Base-by-base conservation (phyloP, 1,140 invertebrate genomes). In the Phymastichus coffea region DNA sequence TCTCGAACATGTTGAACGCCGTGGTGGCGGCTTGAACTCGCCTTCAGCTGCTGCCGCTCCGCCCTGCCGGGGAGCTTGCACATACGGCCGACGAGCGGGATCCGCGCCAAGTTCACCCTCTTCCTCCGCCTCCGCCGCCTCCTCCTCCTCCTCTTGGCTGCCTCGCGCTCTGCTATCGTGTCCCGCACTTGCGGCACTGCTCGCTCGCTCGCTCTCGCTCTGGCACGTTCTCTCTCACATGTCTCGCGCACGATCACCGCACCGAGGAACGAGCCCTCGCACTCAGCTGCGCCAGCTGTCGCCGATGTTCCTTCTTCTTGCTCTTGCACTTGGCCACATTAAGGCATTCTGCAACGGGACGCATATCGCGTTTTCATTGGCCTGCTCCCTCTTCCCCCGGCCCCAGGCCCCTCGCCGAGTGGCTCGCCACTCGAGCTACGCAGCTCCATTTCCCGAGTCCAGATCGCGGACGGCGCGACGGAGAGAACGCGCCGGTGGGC, bases 1-100 rank as follows among this genome's bases (percentile, higher is more conserved):
- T 90, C 81, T 91, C 88, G 83, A 90, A 91, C 89, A 91, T 91
- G 80, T 88, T 89, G 81, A 84, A 81, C 73, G 81, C 82, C 81
- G 77, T 77, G 71, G 68, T 78, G 76, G 71, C 67, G 72, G 66
- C 47, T 48, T 37, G 48, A 22, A 20, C 23, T 17, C n/a, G 52
- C 25, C 28, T 22, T 19, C 52, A 23, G 15, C 46, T 28, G 25
- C 28, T 28, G 46, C 28, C 12, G 6, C 46, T 33, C n/a, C n/a
- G n/a, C 6, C 4, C 23, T 4, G 19, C 10, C 46, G 23, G 37
- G 47, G 15, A 8, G 12, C 49, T 47, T n/a, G 49, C 41, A 58
- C 57, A 58, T 58, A 52, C 57, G 57, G 28, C 28, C 28, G 6
- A 30, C 28, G 28, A 6, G 6, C 12, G 28, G 6, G 28, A 6